Evolutionary conservation across 2,888 invertebrate genomes (phyloP).

Genomic region (Tholera decimalis): DNA sequence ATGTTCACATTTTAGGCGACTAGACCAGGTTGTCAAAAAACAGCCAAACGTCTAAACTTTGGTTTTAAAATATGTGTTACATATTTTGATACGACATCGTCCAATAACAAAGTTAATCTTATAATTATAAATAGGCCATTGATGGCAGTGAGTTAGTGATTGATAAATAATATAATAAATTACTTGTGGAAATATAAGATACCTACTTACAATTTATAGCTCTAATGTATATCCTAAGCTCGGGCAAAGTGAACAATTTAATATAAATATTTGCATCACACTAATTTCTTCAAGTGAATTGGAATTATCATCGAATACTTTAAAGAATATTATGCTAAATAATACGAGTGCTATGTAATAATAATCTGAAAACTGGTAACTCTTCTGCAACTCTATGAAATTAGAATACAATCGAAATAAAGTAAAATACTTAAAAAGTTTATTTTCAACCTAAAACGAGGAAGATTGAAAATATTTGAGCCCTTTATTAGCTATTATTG

Average conservation of each 20-base stretch:
- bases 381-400: constrained; percentile 20
- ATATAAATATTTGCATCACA: constrained; percentile 42
- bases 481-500: constrained; percentile 39
- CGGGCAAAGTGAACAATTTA: constrained; percentile 55
- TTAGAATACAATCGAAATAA: constrained; percentile 37
- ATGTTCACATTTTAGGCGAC: constrained; percentile 82
- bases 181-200: constrained; percentile 49
- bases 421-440: constrained; percentile 20
- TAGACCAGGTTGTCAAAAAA: constrained; percentile 83
- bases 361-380: constrained; percentile 55
- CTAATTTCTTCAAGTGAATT: constrained; percentile 28
- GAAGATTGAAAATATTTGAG: constrained; percentile 71
- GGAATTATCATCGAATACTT: constrained; percentile 29
- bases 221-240: constrained; percentile 70
- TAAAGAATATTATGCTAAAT: constrained; percentile 27
- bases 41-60: constrained; percentile 86
- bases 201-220: constrained; percentile 38
- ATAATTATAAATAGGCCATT: constrained; percentile 81
- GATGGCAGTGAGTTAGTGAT: constrained; percentile 81
- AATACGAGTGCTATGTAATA: constrained; percentile 31
- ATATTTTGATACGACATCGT: constrained; percentile 70
- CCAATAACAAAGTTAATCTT: constrained; percentile 69
- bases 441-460: constrained; percentile 61
- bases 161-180: constrained; percentile 55
- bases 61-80: constrained; percentile 83